Evolutionary conservation across 2,888 invertebrate genomes (phyloP).

Genomic region (Sarcophaga variegata): DNA sequence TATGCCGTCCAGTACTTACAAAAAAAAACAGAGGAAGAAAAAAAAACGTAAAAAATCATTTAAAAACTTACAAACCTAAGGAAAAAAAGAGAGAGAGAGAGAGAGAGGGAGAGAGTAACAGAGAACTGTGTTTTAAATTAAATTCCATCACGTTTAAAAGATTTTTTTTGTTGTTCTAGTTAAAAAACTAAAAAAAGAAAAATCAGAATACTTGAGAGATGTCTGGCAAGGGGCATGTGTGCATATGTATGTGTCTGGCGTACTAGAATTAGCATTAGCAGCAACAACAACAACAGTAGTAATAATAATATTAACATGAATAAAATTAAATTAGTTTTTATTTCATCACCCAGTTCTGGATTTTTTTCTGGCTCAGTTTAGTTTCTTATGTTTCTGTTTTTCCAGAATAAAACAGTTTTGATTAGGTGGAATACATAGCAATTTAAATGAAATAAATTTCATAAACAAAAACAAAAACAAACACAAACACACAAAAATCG

Average conservation of each 20-base stretch:
- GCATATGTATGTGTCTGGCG: conserved; percentile 7
- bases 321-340: conserved; percentile 12
- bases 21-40: no score
- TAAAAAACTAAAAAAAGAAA: conserved; percentile 24
- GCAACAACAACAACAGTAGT: background rate
- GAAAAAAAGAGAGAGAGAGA: no score
- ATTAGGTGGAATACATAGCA: background rate
- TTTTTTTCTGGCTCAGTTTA: background rate
- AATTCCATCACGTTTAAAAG: conserved; percentile 63
- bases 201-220: conserved; percentile 11
- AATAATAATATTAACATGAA: conserved; percentile 8
- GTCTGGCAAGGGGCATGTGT: background rate
- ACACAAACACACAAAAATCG: background rate
- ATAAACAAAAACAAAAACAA: background rate
- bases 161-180: conserved; percentile 24
- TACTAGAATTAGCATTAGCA: background rate
- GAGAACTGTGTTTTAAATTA: conserved; percentile 1
- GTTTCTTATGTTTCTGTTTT: background rate
- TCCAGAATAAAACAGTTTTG: background rate
- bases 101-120: no score
- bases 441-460: background rate
- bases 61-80: no score
- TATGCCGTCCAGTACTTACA: no score
- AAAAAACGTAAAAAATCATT: no score
- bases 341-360: background rate